phyloP scores from a whole-genome alignment of 2,113 vertebrate genomes.

The Varanus salvator region DNA sequence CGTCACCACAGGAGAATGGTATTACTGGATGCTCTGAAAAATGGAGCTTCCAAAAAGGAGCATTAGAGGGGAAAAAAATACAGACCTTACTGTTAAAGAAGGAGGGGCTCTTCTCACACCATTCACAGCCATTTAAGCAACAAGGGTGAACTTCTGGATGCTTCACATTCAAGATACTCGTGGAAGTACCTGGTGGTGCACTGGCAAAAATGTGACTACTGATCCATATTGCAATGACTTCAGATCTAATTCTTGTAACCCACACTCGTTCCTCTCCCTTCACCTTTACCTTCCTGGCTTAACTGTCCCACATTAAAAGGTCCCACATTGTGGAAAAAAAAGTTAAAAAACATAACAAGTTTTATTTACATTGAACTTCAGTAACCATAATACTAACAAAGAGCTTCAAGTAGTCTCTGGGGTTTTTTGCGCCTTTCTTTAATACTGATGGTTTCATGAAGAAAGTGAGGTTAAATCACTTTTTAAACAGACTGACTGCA shows the following conservation, averaged over 20 bases:
- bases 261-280: not conserved
- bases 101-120: slow-evolving; percentile 28
- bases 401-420: slow-evolving; percentile 84
- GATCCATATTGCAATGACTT: slow-evolving; percentile 19
- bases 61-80: slow-evolving; percentile 49
- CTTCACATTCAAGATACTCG: not conserved
- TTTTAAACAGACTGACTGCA: slow-evolving; percentile 69
- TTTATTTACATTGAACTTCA: slow-evolving; percentile 79
- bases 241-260: slow-evolving; percentile 2
- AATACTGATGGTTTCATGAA: slow-evolving; percentile 83
- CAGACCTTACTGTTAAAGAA: slow-evolving; percentile 43
- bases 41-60: slow-evolving; percentile 43
- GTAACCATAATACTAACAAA: slow-evolving; percentile 78
- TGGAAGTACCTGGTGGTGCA: slow-evolving; percentile 26
- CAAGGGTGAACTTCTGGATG: not conserved
- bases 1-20: slow-evolving; percentile 11
- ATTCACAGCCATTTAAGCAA: slow-evolving; percentile 60
- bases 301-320: slow-evolving; percentile 46
- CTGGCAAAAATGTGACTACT: slow-evolving; percentile 30
- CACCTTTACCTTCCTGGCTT: slow-evolving; percentile 30
- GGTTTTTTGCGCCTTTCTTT: slow-evolving; percentile 78
- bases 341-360: slow-evolving; percentile 56
- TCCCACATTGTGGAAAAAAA: slow-evolving; percentile 53
- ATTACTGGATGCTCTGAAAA: slow-evolving; percentile 52
- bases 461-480: slow-evolving; percentile 62